phyloP scores from a whole-genome alignment of 2,797 vertebrate genomes.

The Margarornis squamiger region DNA sequence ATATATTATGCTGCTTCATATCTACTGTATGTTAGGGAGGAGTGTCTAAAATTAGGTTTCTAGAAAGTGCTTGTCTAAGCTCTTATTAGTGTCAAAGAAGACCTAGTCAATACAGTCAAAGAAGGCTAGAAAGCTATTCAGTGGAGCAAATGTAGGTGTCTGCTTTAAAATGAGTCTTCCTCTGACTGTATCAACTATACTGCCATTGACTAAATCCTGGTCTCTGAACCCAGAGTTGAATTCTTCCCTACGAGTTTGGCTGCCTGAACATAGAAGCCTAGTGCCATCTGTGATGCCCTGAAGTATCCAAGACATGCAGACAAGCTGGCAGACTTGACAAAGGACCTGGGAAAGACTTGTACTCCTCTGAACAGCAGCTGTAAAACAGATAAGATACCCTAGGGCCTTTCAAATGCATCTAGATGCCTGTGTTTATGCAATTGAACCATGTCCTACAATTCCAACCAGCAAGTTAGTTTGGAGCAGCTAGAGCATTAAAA shows the following conservation, averaged over 20 bases:
- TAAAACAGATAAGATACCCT: constrained; percentile 27
- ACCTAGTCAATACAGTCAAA: background rate
- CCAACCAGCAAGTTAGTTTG: constrained; percentile 40
- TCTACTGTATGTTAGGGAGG: background rate
- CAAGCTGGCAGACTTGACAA: constrained; percentile 5
- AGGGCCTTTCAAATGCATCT: constrained; percentile 35
- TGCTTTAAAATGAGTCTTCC: background rate
- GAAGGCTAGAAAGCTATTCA: constrained; percentile 32
- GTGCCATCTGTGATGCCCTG: background rate
- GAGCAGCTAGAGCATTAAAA: constrained; percentile 36
- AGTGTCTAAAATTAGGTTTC: constrained; percentile 16
- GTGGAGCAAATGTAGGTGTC: background rate
- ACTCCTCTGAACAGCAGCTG: background rate
- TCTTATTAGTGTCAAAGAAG: background rate
- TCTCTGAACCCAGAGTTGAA: background rate
- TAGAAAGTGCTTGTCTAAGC: background rate
- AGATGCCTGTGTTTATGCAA: constrained; percentile 32
- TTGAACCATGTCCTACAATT: constrained; percentile 26
- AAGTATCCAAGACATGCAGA: background rate
- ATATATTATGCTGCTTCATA: background rate
- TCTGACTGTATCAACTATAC: background rate
- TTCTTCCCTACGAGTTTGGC: background rate
- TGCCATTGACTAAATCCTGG: background rate
- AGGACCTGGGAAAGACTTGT: constrained; percentile 10
- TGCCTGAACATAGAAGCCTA: background rate